Evolutionary conservation across 2,888 invertebrate species (phyloP), one percentile per base, ranked within the genome.

Genomic region (Julus scanicus): DNA sequence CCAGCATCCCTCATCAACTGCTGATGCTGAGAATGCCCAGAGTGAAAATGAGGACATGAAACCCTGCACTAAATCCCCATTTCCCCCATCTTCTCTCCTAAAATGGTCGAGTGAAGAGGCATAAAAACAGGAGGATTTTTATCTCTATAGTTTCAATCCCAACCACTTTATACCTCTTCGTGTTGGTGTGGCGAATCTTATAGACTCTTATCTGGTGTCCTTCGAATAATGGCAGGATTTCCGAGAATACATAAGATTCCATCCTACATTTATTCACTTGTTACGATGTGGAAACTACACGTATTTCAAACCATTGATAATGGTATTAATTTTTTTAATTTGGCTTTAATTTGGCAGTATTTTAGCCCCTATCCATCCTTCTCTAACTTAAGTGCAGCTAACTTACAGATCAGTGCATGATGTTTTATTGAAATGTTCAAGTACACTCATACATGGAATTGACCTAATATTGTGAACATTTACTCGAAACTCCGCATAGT

Each of bases 21-120:
- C 29, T 20, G 80, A 80, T 80, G 80, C 37, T 80, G 80, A 13
- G 29, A 20, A 20, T 71, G 71, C 71, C n/a, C n/a, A 29, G 2
- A 80, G 80, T 80, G 80, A 29, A 37, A 80, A 80, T 80, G 80
- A 80, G 80, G 80, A 80, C 80, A 29, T 29, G 29, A 37, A 80
- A 53, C 29, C 71, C 80, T 80, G 80, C 80, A 37, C 80, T 37
- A 80, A 80, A 80, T 80, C 80, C 80, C 80, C 80, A 80, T 13
- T 13, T 80, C 80, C 80, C 80, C 80, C 80, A 80, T 80, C 80
- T 37, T 3, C 80, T 37, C 80, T 80, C 80, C 80, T 80, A 2
- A 80, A 80, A 80, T 80, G 80, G 80, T 80, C 80, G 9, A 37
- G 80, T 80, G 80, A 80, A 80, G 80, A 80, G 80, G 80, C 80